These are phyloP conservation scores for Drosophila cognata DNA, from an alignment of 2,888 invertebrate species.

Conservation along the genomic window DNA sequence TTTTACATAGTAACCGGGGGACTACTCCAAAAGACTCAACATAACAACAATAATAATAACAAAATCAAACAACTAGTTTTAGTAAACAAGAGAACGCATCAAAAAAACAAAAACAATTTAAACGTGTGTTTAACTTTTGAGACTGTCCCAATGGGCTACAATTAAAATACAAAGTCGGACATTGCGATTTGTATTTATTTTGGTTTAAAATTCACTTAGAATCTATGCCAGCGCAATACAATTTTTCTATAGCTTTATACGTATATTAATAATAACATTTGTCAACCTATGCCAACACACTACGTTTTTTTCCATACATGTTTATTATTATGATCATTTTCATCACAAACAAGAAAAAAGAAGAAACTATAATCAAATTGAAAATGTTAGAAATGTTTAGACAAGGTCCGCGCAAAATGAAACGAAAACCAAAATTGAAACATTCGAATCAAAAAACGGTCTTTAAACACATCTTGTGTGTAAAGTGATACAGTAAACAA, in stretches of 20 bases:
- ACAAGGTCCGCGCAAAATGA: slow-evolving; percentile 7
- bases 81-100: slow-evolving; percentile 44
- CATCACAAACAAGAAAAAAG: neutral
- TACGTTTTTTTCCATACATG: slow-evolving; percentile 25
- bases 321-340: slow-evolving; percentile 13
- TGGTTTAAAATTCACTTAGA: slow-evolving; percentile 28
- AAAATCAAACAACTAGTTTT: slow-evolving; percentile 49
- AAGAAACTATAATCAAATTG: slow-evolving; percentile 27
- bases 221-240: slow-evolving; percentile 28
- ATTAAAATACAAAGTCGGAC: slow-evolving; percentile 34
- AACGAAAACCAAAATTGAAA: slow-evolving; percentile 13
- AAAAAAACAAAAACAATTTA: slow-evolving; percentile 25
- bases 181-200: slow-evolving; percentile 33
- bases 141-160: slow-evolving; percentile 61
- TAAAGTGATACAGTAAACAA: slow-evolving; percentile 50
- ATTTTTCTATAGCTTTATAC: slow-evolving; percentile 79
- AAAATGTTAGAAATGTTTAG: slow-evolving; percentile 28
- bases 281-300: slow-evolving; percentile 18
- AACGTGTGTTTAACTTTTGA: slow-evolving; percentile 59
- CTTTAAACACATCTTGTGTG: slow-evolving; percentile 48
- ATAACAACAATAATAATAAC: slow-evolving; percentile 10
- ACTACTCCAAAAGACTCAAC: slow-evolving; percentile 27
- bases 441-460: slow-evolving; percentile 36
- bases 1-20: slow-evolving; percentile 51
- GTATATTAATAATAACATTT: slow-evolving; percentile 68